Percentiles rank a stretch among this genome's conserved stretches.
These are phyloP conservation scores for Meiosimyza platycephala DNA, from an alignment of 2,888 invertebrate species.

Conservation along the genomic window DNA sequence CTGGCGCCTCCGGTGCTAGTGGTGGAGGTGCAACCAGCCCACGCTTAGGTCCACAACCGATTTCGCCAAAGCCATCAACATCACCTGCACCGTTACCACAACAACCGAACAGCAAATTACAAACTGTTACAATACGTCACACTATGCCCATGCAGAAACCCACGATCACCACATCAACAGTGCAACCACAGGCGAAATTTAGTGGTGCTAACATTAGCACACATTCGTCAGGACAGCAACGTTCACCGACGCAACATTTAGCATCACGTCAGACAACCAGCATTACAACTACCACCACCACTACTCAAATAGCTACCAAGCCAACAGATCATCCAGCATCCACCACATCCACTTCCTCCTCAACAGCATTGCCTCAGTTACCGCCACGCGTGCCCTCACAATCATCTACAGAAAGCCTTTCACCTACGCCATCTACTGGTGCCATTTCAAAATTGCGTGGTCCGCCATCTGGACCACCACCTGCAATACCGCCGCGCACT, in stretches of 20 bases:
- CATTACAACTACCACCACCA: constrained; percentile 21
- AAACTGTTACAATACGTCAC: constrained; percentile 62
- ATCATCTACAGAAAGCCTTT: constrained; percentile 59
- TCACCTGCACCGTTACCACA: constrained; percentile 49
- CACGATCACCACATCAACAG: constrained; percentile 63
- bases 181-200: constrained; percentile 61
- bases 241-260: constrained; percentile 25
- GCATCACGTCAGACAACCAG: background rate
- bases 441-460: constrained; percentile 49
- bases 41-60: constrained; percentile 43
- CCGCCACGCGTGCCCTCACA: constrained; percentile 66
- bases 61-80: constrained; percentile 43
- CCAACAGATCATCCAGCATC: constrained; percentile 39
- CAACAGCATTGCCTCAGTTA: constrained; percentile 58
- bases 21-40: constrained; percentile 32
- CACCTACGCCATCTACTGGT: constrained; percentile 48
- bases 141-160: constrained; percentile 65
- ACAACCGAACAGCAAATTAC: constrained; percentile 49
- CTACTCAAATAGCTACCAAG: constrained; percentile 39
- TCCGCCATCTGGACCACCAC: constrained; percentile 63
- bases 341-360: constrained; percentile 34
- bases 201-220: constrained; percentile 42
- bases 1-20: constrained; percentile 15
- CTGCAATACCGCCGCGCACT: constrained; percentile 66
- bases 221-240: constrained; percentile 2